phyloP scores from a whole-genome alignment of 2,797 vertebrate species.

The Botia kubotai region DNA sequence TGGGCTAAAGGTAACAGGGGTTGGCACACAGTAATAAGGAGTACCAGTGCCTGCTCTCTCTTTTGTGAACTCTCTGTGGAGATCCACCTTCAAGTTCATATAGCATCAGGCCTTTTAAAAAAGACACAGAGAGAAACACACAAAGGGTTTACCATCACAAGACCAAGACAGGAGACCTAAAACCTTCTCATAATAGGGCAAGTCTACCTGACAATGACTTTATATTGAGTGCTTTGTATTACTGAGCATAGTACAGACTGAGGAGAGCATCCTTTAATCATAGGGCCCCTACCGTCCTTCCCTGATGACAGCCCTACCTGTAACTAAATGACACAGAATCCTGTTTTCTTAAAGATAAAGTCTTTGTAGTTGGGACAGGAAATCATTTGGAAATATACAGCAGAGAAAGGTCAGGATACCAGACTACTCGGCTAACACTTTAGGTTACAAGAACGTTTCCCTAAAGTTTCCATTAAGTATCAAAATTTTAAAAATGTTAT shows the following conservation, averaged over 20 bases:
- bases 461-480: too few species aligned
- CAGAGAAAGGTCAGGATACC: neutral
- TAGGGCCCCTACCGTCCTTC: too few species aligned
- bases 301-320: too few species aligned
- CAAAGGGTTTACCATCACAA: slow-evolving; percentile 44
- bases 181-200: neutral
- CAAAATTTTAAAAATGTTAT: too few species aligned
- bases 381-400: too few species aligned
- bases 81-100: slow-evolving; percentile 43
- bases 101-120: slow-evolving; percentile 32
- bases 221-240: neutral
- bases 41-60: slow-evolving; percentile 14
- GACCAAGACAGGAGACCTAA: slow-evolving; percentile 48
- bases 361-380: too few species aligned
- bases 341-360: too few species aligned
- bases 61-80: slow-evolving; percentile 46
- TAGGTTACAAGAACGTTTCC: too few species aligned
- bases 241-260: neutral
- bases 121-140: slow-evolving; percentile 16
- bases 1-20: slow-evolving; percentile 48
- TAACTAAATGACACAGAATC: too few species aligned
- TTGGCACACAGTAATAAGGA: slow-evolving; percentile 53
- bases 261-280: neutral
- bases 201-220: slow-evolving; percentile 3
- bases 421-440: neutral